phyloP scores from a whole-genome alignment of 2,888 invertebrate species.

The Prenolepis imparis region DNA sequence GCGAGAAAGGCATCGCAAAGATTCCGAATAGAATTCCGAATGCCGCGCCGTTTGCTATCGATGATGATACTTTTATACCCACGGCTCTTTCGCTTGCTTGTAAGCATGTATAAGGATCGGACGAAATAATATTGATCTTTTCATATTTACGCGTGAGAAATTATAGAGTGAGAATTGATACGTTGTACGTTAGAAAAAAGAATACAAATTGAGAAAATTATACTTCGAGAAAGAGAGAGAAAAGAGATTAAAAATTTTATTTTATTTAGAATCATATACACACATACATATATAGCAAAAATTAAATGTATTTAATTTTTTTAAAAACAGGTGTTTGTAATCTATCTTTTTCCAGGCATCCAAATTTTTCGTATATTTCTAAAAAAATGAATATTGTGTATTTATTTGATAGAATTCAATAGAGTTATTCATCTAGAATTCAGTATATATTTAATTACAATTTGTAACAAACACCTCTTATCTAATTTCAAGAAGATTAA shows the following conservation, averaged over 20 bases:
- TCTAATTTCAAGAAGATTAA: background rate
- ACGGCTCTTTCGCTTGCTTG: background rate
- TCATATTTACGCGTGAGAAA: slow-evolving; percentile 22
- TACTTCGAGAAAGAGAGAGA: too few species aligned
- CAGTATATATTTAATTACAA: background rate
- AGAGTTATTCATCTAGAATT: background rate
- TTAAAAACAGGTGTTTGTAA: background rate
- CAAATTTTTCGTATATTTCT: background rate
- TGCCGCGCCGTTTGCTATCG: slow-evolving; percentile 24
- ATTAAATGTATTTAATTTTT: background rate
- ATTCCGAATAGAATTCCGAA: slow-evolving; percentile 58
- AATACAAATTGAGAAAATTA: background rate
- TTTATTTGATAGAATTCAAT: background rate
- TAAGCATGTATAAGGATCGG: background rate
- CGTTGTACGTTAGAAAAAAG: background rate
- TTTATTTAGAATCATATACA: background rate
- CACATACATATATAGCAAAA: background rate
- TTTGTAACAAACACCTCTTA: background rate
- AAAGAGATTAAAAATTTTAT: background rate
- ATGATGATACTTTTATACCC: slow-evolving; percentile 1
- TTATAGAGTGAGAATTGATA: background rate
- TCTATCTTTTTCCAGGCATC: background rate
- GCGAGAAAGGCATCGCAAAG: slow-evolving; percentile 58
- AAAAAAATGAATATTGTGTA: background rate
- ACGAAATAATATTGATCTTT: slow-evolving; percentile 36